These are phyloP conservation scores for Neoascia interrupta DNA, from an alignment of 2,888 invertebrate species.

Conservation along the genomic window DNA sequence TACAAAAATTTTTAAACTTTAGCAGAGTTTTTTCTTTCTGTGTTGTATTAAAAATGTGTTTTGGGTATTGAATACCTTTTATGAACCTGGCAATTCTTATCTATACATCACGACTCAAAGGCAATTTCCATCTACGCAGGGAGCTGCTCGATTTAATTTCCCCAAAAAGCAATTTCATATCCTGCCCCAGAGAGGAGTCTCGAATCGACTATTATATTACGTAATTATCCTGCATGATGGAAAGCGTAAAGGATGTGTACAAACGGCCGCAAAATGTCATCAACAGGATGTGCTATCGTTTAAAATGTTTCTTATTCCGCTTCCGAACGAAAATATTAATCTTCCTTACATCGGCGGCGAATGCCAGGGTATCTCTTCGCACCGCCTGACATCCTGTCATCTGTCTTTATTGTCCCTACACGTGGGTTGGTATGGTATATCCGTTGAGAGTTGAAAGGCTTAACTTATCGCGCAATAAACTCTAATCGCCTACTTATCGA, in stretches of 20 bases:
- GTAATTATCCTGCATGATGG: too few species aligned
- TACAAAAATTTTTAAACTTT: slow-evolving; percentile 37
- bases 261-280: too few species aligned
- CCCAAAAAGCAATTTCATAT: not conserved
- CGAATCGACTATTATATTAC: too few species aligned
- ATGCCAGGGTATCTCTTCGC: too few species aligned
- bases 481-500: slow-evolving; percentile 39
- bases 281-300: too few species aligned
- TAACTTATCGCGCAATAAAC: slow-evolving; percentile 35
- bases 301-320: too few species aligned
- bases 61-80: not conserved
- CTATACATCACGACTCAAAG: too few species aligned
- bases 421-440: too few species aligned
- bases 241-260: too few species aligned
- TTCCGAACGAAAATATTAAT: too few species aligned
- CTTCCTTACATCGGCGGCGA: not conserved
- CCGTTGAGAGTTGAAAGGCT: slow-evolving; percentile 25
- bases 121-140: not conserved
- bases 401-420: not conserved
- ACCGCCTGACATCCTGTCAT: not conserved
- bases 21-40: not conserved
- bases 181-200: not conserved
- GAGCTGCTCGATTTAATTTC: not conserved
- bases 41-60: not conserved
- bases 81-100: too few species aligned